These are phyloP conservation scores for Orgyia antiqua DNA, from an alignment of 2,888 invertebrate genomes.

Conservation along the genomic window DNA sequence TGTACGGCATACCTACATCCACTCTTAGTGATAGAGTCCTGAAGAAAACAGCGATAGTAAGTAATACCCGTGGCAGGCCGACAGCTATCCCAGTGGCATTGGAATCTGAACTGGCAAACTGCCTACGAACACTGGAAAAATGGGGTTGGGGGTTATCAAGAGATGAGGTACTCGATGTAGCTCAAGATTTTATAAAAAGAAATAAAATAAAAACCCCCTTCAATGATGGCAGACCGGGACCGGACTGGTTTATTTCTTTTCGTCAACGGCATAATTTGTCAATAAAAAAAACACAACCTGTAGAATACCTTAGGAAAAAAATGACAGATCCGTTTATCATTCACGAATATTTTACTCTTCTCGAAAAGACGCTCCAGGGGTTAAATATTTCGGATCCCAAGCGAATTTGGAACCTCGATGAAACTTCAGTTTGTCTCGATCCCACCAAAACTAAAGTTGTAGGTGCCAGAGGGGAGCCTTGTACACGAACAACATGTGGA, in stretches of 20 bases:
- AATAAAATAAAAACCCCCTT: constrained; percentile 2
- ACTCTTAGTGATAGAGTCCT: too few species aligned
- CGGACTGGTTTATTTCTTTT: constrained; percentile 6
- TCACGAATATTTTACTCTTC: constrained; percentile 1
- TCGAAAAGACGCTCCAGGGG: not conserved
- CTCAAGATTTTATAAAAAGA: not conserved
- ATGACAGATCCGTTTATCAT: constrained; percentile 14
- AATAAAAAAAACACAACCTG: constrained; percentile 18
- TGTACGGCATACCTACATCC: too few species aligned
- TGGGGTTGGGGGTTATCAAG: constrained; percentile 2
- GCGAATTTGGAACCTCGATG: constrained; percentile 15
- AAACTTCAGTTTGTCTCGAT: constrained; percentile 20
- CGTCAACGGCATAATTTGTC: constrained; percentile 4
- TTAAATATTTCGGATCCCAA: not conserved
- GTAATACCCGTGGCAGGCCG: constrained; percentile 3
- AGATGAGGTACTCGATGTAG: constrained; percentile 1
- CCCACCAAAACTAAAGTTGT: constrained; percentile 18
- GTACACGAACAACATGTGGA: not conserved
- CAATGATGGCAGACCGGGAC: constrained; percentile 5
- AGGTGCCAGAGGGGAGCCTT: constrained; percentile 19
- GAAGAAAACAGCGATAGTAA: too few species aligned
- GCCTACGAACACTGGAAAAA: constrained; percentile 3
- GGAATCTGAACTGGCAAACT: not conserved
- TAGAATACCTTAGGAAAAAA: constrained; percentile 13
- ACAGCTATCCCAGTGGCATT: constrained; percentile 1